Conservation (phyloP, 2,888 invertebrate genomes). For the Deilephila elpenor region DNA sequence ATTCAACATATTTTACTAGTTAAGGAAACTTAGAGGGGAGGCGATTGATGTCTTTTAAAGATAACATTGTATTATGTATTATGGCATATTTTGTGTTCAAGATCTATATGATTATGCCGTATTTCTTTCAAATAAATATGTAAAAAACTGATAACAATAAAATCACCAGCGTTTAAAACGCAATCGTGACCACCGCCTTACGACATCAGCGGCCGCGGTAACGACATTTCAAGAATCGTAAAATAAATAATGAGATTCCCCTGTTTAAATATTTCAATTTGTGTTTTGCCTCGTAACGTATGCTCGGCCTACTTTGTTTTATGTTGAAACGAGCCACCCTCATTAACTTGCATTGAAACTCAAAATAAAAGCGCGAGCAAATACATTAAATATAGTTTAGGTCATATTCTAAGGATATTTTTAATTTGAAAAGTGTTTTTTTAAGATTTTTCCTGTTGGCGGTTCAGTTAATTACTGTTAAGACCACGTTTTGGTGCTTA, state of each 20-base stretch:
- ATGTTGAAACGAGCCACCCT: background rate
- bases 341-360: background rate
- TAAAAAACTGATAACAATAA: background rate
- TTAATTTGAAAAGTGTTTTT: no score
- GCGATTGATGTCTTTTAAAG: no score
- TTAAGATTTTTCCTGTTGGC: no score
- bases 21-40: no score
- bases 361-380: background rate
- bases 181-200: background rate
- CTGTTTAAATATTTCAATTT: slow-evolving; percentile 44
- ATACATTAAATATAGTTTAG: background rate
- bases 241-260: slow-evolving; percentile 41
- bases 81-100: no score
- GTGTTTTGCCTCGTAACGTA: slow-evolving; percentile 36
- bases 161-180: background rate
- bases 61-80: no score
- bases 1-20: no score
- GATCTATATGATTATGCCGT: no score
- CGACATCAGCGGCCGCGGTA: background rate
- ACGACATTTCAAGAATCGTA: slow-evolving; percentile 40
- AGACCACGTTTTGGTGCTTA: no score
- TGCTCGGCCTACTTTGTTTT: slow-evolving; percentile 31
- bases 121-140: background rate
- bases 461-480: no score
- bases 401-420: no score